These are phyloP conservation scores for Agelas oroides DNA, from an alignment of 37 sponge, comb jelly and placozoan genomes.

Conservation along the genomic window DNA sequence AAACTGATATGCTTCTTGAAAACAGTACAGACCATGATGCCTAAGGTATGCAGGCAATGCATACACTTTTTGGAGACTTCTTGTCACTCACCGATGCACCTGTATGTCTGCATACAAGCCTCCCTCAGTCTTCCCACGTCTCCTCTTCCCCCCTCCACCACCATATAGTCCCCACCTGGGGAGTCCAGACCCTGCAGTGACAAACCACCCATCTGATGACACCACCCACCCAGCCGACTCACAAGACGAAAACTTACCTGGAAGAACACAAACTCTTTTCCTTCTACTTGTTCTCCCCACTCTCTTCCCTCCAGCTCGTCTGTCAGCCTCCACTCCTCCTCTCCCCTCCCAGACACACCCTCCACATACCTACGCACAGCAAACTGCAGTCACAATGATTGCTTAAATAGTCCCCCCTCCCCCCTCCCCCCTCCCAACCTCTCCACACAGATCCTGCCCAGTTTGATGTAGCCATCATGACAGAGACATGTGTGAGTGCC, in stretches of 20 bases:
- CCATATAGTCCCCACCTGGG: conserved; percentile 68
- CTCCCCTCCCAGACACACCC: conserved; percentile 3
- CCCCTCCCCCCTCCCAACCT: not conserved
- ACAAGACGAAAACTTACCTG: too few relatives aligned
- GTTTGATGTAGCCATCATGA: conserved; percentile 12
- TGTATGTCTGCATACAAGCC: conserved; percentile 24
- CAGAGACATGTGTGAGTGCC: conserved; percentile 19
- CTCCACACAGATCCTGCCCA: conserved; percentile 35
- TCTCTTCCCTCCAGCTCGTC: conserved; percentile 54
- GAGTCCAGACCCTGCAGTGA: conserved; percentile 56
- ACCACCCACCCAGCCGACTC: not conserved
- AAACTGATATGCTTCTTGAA: too few relatives aligned
- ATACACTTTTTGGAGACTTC: too few relatives aligned
- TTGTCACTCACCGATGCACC: conserved; percentile 64
- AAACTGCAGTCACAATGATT: too few relatives aligned
- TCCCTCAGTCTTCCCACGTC: conserved; percentile 31
- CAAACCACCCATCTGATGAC: not conserved
- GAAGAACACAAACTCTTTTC: conserved; percentile 42
- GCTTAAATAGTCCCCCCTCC: too few relatives aligned
- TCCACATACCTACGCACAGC: conserved; percentile 25
- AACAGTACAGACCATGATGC: too few relatives aligned
- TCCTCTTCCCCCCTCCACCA: conserved; percentile 21
- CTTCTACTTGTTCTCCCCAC: conserved; percentile 25
- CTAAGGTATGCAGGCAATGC: too few relatives aligned
- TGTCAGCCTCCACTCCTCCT: conserved; percentile 25